Base-by-base conservation (phyloP, 1,140 invertebrate species). In the Heliconius melpomene region DNA sequence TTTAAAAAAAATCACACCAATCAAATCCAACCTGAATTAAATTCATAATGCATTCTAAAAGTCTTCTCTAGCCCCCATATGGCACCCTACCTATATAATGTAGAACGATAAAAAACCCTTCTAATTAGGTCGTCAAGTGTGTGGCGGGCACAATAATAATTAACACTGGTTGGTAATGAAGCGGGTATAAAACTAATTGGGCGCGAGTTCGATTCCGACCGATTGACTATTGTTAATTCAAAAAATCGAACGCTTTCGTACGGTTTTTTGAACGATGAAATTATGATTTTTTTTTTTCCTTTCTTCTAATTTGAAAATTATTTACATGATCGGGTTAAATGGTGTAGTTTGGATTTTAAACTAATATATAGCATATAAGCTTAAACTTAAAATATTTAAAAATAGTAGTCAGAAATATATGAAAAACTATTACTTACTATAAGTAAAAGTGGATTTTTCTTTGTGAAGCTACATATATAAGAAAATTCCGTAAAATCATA, bases 161-260 rank as follows among this genome's bases (percentile, higher is more conserved):
- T 93, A 94, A 93, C 91, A 92, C 91, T 89, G 90, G 85, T 87
- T 89, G 82, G 91, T 93, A 93, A 94, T 93, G 91, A 92, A 93
- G 88, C 91, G 87, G 86, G 87, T 86, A 90, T 93, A 94, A 94
- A 93, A 94, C 93, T 94, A 94, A 94, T 94, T 94, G 91, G 88
- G 87, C 83, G 78, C 86, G 88, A 88, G 87, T 77, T 77, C 81
- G 83, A 84, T 88, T 87, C 81, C 75, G 79, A 84, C 72, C 79
- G 70, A 78, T 76, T 73, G 76, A 79, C 80, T 72, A 72, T 72
- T 72, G 32, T 66, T 66, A 66, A 66, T 66, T 66, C 60, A 66
- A 66, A 66, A 66, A 78, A 84, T 82, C 72, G 77, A 81, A 83
- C 75, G 71, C 50, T 52, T 16, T 20, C 50, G 18, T 52, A 20